phyloP scores from a whole-genome alignment of 2,888 invertebrate species.

The Marronus borbonicus region DNA sequence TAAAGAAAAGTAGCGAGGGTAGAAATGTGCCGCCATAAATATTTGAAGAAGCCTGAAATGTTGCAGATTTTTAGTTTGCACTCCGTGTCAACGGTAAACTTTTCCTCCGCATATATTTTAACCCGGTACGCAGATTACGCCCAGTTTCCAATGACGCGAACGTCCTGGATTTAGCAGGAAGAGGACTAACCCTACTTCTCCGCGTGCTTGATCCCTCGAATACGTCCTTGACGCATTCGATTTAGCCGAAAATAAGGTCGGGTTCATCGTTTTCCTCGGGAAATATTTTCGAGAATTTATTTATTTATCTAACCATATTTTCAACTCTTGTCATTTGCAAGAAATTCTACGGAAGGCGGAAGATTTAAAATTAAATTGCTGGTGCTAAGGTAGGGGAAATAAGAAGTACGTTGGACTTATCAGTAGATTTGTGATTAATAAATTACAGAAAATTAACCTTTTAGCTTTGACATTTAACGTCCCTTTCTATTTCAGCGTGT shows the following conservation, averaged over 20 bases:
- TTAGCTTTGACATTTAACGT: too few relatives aligned
- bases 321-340: background rate
- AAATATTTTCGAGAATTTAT: constrained; percentile 30
- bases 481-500: too few relatives aligned
- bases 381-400: background rate
- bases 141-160: constrained; percentile 21
- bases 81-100: constrained; percentile 22
- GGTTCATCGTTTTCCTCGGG: background rate
- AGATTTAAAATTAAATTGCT: background rate
- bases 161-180: constrained; percentile 12
- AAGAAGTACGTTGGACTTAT: background rate
- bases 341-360: background rate
- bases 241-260: constrained; percentile 28
- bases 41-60: constrained; percentile 24
- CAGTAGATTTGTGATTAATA: background rate
- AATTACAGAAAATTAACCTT: too few relatives aligned
- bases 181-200: background rate
- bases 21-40: constrained; percentile 6
- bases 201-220: constrained; percentile 7
- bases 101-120: constrained; percentile 22
- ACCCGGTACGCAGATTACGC: constrained; percentile 27
- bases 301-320: constrained; percentile 37
- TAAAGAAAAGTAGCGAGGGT: background rate
- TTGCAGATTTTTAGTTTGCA: constrained; percentile 32
- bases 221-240: constrained; percentile 27